Conservation (phyloP, 2,797 vertebrate genomes). For the Erethizon dorsatum region DNA sequence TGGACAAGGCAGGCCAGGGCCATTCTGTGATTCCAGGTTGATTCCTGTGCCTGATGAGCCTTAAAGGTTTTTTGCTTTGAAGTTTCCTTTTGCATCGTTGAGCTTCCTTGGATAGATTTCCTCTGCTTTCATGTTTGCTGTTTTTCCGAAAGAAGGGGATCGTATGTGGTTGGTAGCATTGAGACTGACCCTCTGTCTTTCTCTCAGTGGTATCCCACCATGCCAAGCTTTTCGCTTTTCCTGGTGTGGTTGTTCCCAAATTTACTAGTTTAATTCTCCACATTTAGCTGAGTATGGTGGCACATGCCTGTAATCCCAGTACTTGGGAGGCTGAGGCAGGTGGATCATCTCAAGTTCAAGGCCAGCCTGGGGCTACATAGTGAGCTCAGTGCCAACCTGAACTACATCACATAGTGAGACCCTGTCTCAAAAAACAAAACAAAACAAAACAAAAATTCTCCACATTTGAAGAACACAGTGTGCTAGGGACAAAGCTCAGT, state of each 20-base stretch:
- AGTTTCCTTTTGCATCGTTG: conserved; percentile 67
- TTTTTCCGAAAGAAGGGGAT: background rate
- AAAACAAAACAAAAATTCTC: background rate
- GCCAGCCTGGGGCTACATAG: background rate
- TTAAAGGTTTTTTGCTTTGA: conserved; percentile 79
- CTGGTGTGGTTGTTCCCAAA: background rate
- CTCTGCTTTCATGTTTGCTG: conserved; percentile 74
- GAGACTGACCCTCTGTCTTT: conserved; percentile 43
- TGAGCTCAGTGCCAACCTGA: background rate
- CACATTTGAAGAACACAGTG: background rate
- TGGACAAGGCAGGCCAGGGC: background rate
- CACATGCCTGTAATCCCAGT: background rate
- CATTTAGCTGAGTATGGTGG: background rate
- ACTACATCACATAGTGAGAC: background rate
- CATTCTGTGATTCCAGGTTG: background rate
- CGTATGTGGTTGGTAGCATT: background rate
- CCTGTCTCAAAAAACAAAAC: background rate
- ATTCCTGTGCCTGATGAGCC: conserved; percentile 61
- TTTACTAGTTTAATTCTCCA: conserved; percentile 1
- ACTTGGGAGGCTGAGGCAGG: background rate
- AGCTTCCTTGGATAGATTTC: conserved; percentile 80
- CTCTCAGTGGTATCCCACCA: background rate
- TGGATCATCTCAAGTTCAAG: background rate
- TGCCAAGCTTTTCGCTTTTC: background rate
- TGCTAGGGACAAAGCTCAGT: background rate